Percentiles rank a stretch among this genome's conserved stretches.
These are phyloP conservation scores for Lepidostoma basale DNA, from an alignment of 1,140 invertebrate species.

Conservation along the genomic window DNA sequence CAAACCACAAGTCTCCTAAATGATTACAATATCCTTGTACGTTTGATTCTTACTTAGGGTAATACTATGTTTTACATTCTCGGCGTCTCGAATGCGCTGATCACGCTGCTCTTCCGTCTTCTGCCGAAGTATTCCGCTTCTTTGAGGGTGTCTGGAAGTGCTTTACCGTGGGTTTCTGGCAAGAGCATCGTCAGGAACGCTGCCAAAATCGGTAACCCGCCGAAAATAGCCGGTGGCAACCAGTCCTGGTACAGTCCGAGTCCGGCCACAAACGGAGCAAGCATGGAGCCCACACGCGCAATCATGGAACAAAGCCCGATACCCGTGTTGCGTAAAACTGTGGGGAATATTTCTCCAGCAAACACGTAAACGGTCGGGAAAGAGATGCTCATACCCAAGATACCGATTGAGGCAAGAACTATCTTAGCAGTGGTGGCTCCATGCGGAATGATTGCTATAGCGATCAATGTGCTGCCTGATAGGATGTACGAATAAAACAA, in stretches of 20 bases:
- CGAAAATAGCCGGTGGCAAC: conserved; percentile 74
- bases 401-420: conserved; percentile 65
- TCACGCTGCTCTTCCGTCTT: conserved; percentile 45
- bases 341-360: conserved; percentile 72
- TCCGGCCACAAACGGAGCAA: conserved; percentile 68
- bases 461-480: conserved; percentile 67
- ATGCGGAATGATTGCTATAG: conserved; percentile 62
- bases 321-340: conserved; percentile 69
- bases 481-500: conserved; percentile 67
- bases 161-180: conserved; percentile 64
- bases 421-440: neutral
- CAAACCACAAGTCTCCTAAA: no score
- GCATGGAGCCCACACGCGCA: conserved; percentile 68
- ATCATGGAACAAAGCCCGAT: conserved; percentile 67
- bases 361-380: conserved; percentile 69
- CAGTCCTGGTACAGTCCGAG: conserved; percentile 56
- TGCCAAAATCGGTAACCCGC: conserved; percentile 66
- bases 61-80: conserved; percentile 1
- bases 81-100: conserved; percentile 21
- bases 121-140: conserved; percentile 67
- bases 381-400: conserved; percentile 65
- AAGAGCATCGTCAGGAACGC: conserved; percentile 68
- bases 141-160: conserved; percentile 56
- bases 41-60: neutral
- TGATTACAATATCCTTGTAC: neutral